Base-by-base conservation (phyloP, 2,113 vertebrate species). In the Aphelocoma coerulescens region DNA sequence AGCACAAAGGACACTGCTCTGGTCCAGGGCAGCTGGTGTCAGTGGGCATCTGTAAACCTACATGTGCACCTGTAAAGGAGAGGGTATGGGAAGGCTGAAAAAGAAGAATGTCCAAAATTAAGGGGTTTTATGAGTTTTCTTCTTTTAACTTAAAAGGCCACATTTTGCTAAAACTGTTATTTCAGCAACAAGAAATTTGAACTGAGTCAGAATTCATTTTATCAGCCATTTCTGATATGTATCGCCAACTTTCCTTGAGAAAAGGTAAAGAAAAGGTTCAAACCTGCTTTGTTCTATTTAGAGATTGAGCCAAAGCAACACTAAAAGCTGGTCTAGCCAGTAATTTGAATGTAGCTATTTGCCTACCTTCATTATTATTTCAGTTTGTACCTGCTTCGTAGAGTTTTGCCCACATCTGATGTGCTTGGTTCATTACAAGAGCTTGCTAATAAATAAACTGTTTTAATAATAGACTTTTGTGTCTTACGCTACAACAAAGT, bases 381-480 rank as follows among this genome's bases (percentile, higher is more conserved):
- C 52, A 65, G 67, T 93, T 87, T 71, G 61, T 84, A 68, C 44
- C 68, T 61, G 27, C 75, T 72, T 35, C 78, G 68, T 43, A 77
- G 79, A 81, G n/a, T 71, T 95, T 93, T 93, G 48, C 72, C 88
- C 88, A 93, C 82, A 90, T 90, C 72, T 88, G 68, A 76, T 91
- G 77, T 59, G 14, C 52, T 75, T 68, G 30, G 41, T 94, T 95
- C 81, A 94, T 89, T 91, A 81, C 24, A 89, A 83, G 28, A 85
- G 49, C 78, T 88, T 94, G 71, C 52, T 76, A 95, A 88, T 91
- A 94, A 91, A 90, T 71, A 59, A 89, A 61, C 44, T 52, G 24
- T 35, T 92, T 73, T 91, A 85, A 93, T 93, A 93, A 93, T 49
- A 80, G 41, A 88, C 63, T 80, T 81, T 89, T 95, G 54, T 37